Percentiles rank a stretch among this genome's conserved stretches.
Conservation (phyloP, 1,140 invertebrate species). For the Chymomyza costata region DNA sequence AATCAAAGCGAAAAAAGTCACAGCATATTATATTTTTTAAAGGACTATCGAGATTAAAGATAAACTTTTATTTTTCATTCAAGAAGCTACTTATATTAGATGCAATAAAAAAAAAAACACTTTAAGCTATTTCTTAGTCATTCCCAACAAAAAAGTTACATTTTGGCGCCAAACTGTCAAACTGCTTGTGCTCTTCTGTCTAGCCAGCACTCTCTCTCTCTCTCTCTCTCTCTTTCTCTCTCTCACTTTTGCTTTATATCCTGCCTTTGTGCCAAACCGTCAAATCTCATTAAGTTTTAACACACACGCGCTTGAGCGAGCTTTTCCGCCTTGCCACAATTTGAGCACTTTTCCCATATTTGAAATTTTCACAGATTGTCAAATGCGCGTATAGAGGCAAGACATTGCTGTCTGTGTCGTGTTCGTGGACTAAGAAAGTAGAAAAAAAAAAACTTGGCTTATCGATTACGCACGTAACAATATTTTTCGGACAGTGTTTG, state of each 20-base stretch:
- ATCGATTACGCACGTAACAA: conserved; percentile 71
- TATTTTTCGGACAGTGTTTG: no score
- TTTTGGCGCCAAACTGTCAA: conserved; percentile 4
- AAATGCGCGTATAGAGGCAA: conserved; percentile 67
- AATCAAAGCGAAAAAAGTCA: no score
- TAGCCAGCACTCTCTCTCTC: conserved; percentile 13
- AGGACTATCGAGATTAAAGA: no score
- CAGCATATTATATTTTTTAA: no score
- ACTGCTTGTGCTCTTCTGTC: no score
- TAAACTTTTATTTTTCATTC: no score
- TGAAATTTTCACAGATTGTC: conserved; percentile 53
- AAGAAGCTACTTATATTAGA: no score
- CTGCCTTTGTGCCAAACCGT: conserved; percentile 31
- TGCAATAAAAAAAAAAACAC: no score
- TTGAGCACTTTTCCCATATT: conserved; percentile 42
- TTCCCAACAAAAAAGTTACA: no score
- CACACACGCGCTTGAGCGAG: conserved; percentile 64
- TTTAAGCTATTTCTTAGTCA: no score
- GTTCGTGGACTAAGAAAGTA: no score
- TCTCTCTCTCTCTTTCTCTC: conserved; percentile 24
- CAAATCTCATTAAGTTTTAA: conserved; percentile 58
- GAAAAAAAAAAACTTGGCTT: conserved; percentile 64
- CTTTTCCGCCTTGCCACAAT: conserved; percentile 51
- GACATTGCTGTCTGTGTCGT: conserved; percentile 37
- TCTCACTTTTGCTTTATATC: conserved; percentile 32